Base-by-base conservation (phyloP, 2,113 vertebrate genomes). In the Hassar affinis region DNA sequence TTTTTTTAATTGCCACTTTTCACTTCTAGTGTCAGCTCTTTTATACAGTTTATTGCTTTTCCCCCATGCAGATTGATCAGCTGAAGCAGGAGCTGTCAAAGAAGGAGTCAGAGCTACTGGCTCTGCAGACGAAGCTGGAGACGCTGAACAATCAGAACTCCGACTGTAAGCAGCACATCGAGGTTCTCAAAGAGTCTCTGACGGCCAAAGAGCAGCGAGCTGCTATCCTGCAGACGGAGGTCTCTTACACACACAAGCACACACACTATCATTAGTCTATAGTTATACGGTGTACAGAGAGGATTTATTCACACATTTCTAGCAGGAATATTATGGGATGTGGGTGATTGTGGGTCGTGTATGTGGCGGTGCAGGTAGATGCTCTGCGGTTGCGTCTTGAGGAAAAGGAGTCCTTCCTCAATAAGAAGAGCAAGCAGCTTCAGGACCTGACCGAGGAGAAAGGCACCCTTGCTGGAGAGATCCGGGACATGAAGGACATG, bases 191-290 rank as follows among this genome's bases (percentile, higher is more conserved):
- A 95, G 98, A 99, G 94, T 99, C 98, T 38, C 97, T 99, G 93
- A 99, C 98, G 94, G 98, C 98, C 96, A 99, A 99, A 95, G 98
- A 99, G 95, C 98, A 99, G 95, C 96, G 98, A 85, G 97, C 98
- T 91, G 98, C 98, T 94, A 99, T 99, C 90, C 95, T 99, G 88
- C 98, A 99, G 93, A 99, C 98, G 27, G 98, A 99, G 98, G 98
- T 99, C 84, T 88, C 51, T 76, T 54, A 49, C 61, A 80, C 79
- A 81, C 76, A 72, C 66, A 42, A 2, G 38, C 38, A 42, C 38
- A 42, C 38, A 42, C 38, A 42, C 38, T 20, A 52, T 76, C 1
- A 30, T 30, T 74, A 30, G 3, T 10, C 14, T 35, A 18, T 54
- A 75, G n/a, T 4, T 47, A 6, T 45, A 72, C 1, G 27, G 42